Evolutionary conservation across 2,113 vertebrate species (phyloP).

Genomic region (Gymnocephalus cernua): DNA sequence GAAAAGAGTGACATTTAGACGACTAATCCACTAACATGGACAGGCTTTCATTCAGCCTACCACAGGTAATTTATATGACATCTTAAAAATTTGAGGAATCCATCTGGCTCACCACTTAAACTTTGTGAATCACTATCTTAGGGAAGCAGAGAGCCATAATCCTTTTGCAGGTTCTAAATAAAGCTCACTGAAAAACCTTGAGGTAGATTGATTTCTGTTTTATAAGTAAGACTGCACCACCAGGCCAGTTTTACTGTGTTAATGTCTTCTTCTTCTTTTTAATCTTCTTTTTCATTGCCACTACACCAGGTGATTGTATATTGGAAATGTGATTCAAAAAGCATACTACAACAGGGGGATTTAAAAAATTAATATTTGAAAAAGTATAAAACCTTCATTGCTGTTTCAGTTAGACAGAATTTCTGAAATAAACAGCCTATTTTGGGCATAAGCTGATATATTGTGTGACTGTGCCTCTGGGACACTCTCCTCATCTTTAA

Average conservation of each 20-base stretch:
- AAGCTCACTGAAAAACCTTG: slow-evolving; percentile 19
- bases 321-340: background rate
- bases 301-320: background rate
- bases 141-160: slow-evolving; percentile 12
- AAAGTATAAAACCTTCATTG: background rate
- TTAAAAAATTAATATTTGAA: background rate
- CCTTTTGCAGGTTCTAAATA: slow-evolving; percentile 15
- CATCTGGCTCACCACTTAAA: slow-evolving; percentile 20
- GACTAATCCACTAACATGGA: background rate
- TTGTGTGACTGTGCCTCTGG: background rate
- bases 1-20: background rate
- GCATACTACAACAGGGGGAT: background rate
- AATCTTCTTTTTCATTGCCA: background rate
- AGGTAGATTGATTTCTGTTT: slow-evolving; percentile 21
- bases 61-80: background rate
- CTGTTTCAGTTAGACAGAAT: background rate
- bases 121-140: slow-evolving; percentile 14
- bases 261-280: background rate
- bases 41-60: background rate
- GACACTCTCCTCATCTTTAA: background rate
- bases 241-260: slow-evolving; percentile 1
- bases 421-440: background rate
- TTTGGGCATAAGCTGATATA: background rate
- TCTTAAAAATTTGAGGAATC: background rate
- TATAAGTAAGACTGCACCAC: background rate